These are phyloP conservation scores for Artemia sinica DNA, from an alignment of 2,888 invertebrate species.

Conservation along the genomic window DNA sequence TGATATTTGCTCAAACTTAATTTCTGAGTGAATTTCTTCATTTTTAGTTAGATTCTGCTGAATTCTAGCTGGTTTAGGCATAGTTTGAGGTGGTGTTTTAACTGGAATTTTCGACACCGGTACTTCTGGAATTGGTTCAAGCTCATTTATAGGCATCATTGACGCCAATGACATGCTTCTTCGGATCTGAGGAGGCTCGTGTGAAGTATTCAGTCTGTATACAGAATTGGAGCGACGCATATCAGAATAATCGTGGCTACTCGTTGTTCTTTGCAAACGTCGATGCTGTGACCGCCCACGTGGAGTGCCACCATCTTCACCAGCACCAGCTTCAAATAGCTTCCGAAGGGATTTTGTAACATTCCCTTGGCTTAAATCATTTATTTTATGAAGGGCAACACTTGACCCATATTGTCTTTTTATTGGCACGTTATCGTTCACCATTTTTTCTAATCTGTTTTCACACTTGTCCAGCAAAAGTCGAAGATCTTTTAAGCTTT, in stretches of 20 bases:
- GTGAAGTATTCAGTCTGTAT: background rate
- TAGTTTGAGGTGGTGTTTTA: conserved; percentile 4
- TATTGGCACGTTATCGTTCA: conserved; percentile 1
- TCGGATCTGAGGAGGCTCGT: conserved; percentile 4
- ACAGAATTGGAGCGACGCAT: conserved; percentile 8
- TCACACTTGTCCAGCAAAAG: background rate
- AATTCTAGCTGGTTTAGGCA: background rate
- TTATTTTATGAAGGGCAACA: background rate
- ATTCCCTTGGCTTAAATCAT: conserved; percentile 7
- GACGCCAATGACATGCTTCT: conserved; percentile 10
- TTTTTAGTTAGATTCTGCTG: background rate
- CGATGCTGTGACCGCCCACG: background rate
- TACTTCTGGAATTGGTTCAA: background rate
- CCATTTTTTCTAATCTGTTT: conserved; percentile 7
- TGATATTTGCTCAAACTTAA: background rate
- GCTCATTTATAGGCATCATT: background rate
- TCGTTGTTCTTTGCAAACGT: background rate
- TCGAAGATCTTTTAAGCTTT: conserved; percentile 4
- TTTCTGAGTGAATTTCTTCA: background rate
- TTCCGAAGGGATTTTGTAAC: conserved; percentile 3
- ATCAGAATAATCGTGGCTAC: background rate
- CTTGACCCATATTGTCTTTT: conserved; percentile 11
- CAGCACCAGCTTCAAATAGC: background rate
- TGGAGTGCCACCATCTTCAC: background rate
- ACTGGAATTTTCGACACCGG: conserved; percentile 1